Base-by-base conservation (phyloP, 2,113 vertebrate genomes). In the Ptilonorhynchus violaceus region DNA sequence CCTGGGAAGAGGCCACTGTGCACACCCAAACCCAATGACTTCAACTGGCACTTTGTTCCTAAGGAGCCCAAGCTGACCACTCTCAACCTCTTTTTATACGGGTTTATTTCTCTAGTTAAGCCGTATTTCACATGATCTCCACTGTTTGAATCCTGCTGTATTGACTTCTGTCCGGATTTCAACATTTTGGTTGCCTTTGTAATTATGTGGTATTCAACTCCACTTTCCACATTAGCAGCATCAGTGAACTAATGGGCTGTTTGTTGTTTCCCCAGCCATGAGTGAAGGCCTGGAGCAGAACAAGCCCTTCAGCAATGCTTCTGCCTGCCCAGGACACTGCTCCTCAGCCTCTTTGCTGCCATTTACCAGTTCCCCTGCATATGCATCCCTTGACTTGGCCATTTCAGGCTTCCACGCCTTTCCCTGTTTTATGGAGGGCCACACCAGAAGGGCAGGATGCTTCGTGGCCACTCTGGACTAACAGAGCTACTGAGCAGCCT, bases 171-270 rank as follows among this genome's bases (percentile, higher is more conserved):
- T 13, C 46, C 88, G 77, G 50, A 83, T 42, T 44, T 70, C 46
- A 80, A 62, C 58, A 67, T 77, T 89, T 44, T 53, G 44, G 28
- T 67, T 81, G 76, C 72, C 44, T 84, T 56, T 89, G 35, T 59
- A 47, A 64, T 94, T 88, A 78, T 60, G 64, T 87, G 41, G 30
- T 47, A 30, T 27, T 79, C 59, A 62, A 49, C 70, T 59, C 10
- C 2, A 1, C 39, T 77, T 94, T 80, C 76, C 41, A 68, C 83
- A 92, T 95, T 92, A 96, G 72, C 73, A 53, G 93, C 88, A 86
- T 53, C 85, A 84, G 52, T 89, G 68, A 92, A 41, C 85, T 96
- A 95, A 96, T 92, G 68, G 73, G 64, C 79, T 82, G 2, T 73
- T 91, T 78, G 76, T 56, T 63, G 60, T 70, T 88, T 92, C n/a